A percentile compares a stretch with the other conserved stretches of the same genome.
These are phyloP conservation scores for Rhabditoides inermis DNA, from an alignment of 2,888 invertebrate genomes.

Conservation along the genomic window DNA sequence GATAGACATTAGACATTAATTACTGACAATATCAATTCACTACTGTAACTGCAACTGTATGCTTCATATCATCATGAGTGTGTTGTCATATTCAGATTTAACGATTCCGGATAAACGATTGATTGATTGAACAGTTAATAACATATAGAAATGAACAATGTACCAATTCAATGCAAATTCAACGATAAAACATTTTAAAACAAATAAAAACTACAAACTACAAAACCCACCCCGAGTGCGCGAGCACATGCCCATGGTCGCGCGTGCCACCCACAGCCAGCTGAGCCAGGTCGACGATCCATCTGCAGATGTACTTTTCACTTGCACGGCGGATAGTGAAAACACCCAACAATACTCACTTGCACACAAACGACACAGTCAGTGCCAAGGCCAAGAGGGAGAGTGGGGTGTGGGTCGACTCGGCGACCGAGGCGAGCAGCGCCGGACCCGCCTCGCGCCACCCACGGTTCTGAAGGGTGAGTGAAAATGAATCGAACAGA, in stretches of 20 bases:
- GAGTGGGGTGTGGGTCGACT: slow-evolving; percentile 55
- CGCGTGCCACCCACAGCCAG: slow-evolving; percentile 21
- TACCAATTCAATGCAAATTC: neutral
- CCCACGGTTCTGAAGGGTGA: slow-evolving; percentile 22
- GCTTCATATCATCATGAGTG: too few species aligned
- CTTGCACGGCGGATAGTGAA: too few species aligned
- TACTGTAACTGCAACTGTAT: neutral
- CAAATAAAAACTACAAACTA: neutral
- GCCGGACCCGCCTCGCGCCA: slow-evolving; percentile 30
- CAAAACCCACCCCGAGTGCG: slow-evolving; percentile 23
- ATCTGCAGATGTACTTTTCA: too few species aligned
- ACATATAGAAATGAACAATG: neutral
- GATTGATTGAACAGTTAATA: too few species aligned
- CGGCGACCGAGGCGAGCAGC: slow-evolving; percentile 37
- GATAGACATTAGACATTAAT: neutral
- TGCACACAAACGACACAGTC: slow-evolving; percentile 50
- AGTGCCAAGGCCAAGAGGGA: slow-evolving; percentile 58
- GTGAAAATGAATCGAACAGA: too few species aligned
- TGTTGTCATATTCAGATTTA: too few species aligned
- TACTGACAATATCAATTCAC: neutral
- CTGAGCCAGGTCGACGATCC: slow-evolving; percentile 24
- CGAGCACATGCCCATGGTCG: slow-evolving; percentile 28
- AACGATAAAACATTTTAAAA: neutral
- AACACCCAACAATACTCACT: slow-evolving; percentile 4
- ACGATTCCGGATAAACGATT: too few species aligned